Conservation (phyloP, 2,797 vertebrate genomes). For the Odontamblyopus rebecca region DNA sequence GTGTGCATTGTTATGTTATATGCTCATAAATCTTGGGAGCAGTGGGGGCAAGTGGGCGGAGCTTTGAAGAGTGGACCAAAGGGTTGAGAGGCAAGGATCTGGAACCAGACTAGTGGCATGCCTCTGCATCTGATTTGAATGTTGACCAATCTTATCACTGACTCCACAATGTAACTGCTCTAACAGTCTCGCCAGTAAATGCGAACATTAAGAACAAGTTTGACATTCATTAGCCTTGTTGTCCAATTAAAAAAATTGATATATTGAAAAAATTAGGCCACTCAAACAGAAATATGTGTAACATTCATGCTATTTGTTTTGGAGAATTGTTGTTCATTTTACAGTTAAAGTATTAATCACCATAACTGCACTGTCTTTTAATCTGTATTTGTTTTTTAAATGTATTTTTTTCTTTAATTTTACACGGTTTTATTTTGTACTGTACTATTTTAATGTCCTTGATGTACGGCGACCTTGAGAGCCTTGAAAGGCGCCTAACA, state of each 20-base stretch:
- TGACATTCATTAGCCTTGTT: not conserved
- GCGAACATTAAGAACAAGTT: constrained; percentile 4
- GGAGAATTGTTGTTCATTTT: not conserved
- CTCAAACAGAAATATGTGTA: not conserved
- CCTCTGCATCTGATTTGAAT: constrained; percentile 36
- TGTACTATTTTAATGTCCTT: no score
- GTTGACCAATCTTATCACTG: constrained; percentile 13
- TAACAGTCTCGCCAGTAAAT: constrained; percentile 1
- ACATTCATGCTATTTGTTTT: not conserved
- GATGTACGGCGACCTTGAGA: no score
- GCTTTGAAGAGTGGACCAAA: constrained; percentile 53
- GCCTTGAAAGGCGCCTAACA: no score
- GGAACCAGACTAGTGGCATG: constrained; percentile 32
- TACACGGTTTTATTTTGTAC: no score
- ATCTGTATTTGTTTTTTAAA: no score
- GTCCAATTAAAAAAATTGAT: not conserved
- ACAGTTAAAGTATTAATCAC: not conserved
- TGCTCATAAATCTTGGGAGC: constrained; percentile 76
- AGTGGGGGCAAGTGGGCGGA: constrained; percentile 50
- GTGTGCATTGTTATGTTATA: constrained; percentile 77
- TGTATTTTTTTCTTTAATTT: no score
- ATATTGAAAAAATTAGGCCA: not conserved
- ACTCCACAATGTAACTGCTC: not conserved
- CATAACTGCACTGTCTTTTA: no score
- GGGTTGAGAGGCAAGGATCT: constrained; percentile 44